Conservation (phyloP, 2,888 invertebrate species). For the Piscicola geometra region DNA sequence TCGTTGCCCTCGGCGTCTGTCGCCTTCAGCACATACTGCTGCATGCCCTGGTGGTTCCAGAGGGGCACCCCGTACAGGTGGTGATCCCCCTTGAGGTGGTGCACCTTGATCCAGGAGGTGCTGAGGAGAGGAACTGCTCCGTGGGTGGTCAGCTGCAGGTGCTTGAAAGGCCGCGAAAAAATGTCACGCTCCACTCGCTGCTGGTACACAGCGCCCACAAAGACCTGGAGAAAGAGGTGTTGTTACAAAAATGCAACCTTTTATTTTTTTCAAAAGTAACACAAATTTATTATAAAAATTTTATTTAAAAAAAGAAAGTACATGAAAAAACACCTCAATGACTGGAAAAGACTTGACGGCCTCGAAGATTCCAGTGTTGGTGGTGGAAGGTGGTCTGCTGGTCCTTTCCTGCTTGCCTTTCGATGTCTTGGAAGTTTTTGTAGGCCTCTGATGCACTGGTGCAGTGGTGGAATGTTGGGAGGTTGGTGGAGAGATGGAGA, state of each 20-base stretch:
- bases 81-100: background rate
- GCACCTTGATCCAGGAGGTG: slow-evolving; percentile 28
- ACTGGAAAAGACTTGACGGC: background rate
- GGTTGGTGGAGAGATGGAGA: background rate
- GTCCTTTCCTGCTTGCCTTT: background rate
- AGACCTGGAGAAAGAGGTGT: slow-evolving; percentile 12
- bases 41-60: slow-evolving; percentile 11
- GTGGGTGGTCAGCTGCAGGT: background rate
- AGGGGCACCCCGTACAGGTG: slow-evolving; percentile 25
- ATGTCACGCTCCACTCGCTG: background rate
- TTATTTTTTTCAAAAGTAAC: too few species aligned
- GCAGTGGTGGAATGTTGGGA: background rate
- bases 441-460: background rate
- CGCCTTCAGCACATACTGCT: slow-evolving; percentile 24
- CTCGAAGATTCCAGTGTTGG: background rate
- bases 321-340: background rate
- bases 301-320: too few species aligned
- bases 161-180: background rate
- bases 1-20: background rate
- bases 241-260: too few species aligned
- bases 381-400: background rate
- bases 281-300: too few species aligned
- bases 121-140: background rate
- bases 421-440: background rate
- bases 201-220: background rate